A percentile compares a stretch with the other conserved stretches of the same genome.
Conservation (phyloP, 2,888 invertebrate genomes). For the Agonopterix heracliana region DNA sequence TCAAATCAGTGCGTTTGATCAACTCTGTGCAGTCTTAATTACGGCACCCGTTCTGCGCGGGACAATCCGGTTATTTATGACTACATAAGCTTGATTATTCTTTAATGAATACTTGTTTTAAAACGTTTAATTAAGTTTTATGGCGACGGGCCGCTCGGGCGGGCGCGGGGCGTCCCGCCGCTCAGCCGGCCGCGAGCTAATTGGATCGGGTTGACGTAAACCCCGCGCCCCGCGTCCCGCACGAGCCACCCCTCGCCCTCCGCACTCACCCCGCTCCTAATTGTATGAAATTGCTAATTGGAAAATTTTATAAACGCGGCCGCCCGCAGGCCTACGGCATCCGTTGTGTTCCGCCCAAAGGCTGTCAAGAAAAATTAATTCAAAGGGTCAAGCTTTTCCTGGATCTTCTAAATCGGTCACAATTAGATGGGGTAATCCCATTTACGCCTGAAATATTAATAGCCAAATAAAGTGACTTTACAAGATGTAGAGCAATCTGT, state of each 20-base stretch:
- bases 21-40: constrained; percentile 77
- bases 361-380: constrained; percentile 40
- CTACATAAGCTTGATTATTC: constrained; percentile 78
- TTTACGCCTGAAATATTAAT: constrained; percentile 14
- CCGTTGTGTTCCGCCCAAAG: constrained; percentile 34
- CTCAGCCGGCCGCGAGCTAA: constrained; percentile 73
- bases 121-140: constrained; percentile 78
- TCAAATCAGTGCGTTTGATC: constrained; percentile 77
- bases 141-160: constrained; percentile 71
- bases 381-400: constrained; percentile 31
- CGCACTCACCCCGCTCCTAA: constrained; percentile 52
- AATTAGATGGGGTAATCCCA: constrained; percentile 1
- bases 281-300: constrained; percentile 77
- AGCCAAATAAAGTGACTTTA: neutral
- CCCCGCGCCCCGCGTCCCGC: constrained; percentile 35
- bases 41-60: constrained; percentile 73
- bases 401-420: neutral
- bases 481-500: too few species aligned
- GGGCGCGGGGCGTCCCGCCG: constrained; percentile 61
- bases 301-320: constrained; percentile 75
- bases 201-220: constrained; percentile 74
- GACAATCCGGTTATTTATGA: constrained; percentile 77
- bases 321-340: constrained; percentile 57
- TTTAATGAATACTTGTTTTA: constrained; percentile 78
- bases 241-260: constrained; percentile 31